A percentile compares a stretch with the other conserved stretches of the same genome.
Evolutionary conservation across 2,113 vertebrate genomes (phyloP).

Genomic region (Dasypus novemcinctus): DNA sequence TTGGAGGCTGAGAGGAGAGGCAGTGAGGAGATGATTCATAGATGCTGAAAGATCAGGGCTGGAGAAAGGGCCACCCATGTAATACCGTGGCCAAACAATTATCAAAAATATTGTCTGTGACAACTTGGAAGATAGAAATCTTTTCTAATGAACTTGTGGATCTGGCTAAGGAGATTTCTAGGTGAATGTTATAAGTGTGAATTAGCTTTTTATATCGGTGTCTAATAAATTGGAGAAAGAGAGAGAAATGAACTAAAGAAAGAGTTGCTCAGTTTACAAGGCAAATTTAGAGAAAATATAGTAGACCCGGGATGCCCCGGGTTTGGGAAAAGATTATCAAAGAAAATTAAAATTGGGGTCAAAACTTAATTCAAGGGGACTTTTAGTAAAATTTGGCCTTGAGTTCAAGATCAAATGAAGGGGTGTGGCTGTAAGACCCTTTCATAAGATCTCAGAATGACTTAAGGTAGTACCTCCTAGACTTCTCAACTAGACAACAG

Average conservation of each 20-base stretch:
- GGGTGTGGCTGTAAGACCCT: not conserved
- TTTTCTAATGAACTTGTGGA: constrained; percentile 4
- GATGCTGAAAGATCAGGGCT: not conserved
- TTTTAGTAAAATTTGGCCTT: not conserved
- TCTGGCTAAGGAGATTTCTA: not conserved
- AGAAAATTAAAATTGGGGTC: not conserved
- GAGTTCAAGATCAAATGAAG: not conserved
- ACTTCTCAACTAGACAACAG: not conserved
- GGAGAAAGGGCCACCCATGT: not conserved
- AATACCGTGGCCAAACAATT: not conserved
- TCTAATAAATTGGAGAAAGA: not conserved
- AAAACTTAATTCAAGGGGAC: not conserved
- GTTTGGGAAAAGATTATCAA: not conserved
- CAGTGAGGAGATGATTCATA: not conserved
- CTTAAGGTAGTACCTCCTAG: not conserved
- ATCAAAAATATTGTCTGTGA: not conserved
- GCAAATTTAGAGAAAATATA: not conserved
- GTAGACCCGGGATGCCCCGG: not conserved
- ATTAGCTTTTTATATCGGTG: not conserved
- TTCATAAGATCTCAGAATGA: not conserved
- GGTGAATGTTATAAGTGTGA: not conserved
- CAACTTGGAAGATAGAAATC: not conserved
- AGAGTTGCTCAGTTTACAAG: not conserved
- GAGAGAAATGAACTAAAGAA: not conserved
- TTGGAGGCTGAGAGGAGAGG: not conserved